phyloP scores from a whole-genome alignment of 2,113 vertebrate species.

The Aptenodytes patagonicus region DNA sequence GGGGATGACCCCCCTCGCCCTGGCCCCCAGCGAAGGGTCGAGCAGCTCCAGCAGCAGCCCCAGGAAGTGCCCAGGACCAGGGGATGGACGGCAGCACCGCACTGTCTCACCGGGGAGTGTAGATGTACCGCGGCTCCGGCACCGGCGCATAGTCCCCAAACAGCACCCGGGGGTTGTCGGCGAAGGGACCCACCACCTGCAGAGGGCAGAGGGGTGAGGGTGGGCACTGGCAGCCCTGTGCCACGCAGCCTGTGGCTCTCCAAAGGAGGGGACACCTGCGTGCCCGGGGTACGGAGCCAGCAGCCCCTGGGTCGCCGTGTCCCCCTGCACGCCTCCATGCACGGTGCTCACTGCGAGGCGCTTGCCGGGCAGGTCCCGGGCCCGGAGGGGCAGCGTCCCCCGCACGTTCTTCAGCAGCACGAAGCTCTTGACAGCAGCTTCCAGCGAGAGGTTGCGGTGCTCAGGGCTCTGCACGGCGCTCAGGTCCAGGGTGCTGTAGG shows the following conservation, averaged over 20 bases:
- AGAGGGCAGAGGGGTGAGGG: neutral
- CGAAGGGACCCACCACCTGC: slow-evolving; percentile 68
- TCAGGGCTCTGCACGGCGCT: slow-evolving; percentile 34
- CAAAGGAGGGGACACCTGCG: neutral
- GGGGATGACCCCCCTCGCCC: neutral
- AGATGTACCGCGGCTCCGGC: slow-evolving; percentile 54
- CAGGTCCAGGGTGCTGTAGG: slow-evolving; percentile 48
- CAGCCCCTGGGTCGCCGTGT: neutral
- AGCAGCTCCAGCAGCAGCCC: neutral
- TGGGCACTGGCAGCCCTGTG: neutral
- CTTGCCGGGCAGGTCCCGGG: neutral
- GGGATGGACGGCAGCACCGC: accelerated
- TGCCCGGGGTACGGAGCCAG: accelerated
- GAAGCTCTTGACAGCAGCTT: slow-evolving; percentile 68
- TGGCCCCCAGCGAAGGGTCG: neutral
- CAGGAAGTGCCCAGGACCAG: neutral
- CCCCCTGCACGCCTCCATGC: accelerated
- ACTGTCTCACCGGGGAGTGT: slow-evolving; percentile 62
- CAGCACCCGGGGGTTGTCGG: slow-evolving; percentile 42
- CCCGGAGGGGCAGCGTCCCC: slow-evolving; percentile 31
- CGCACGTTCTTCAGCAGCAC: slow-evolving; percentile 64
- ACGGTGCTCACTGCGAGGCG: slow-evolving; percentile 1
- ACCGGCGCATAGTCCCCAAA: slow-evolving; percentile 64
- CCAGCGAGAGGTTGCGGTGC: slow-evolving; percentile 51
- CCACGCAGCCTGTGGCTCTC: neutral